Base-by-base conservation (phyloP, 1,140 invertebrate species). In the Scaptomyza pallida region DNA sequence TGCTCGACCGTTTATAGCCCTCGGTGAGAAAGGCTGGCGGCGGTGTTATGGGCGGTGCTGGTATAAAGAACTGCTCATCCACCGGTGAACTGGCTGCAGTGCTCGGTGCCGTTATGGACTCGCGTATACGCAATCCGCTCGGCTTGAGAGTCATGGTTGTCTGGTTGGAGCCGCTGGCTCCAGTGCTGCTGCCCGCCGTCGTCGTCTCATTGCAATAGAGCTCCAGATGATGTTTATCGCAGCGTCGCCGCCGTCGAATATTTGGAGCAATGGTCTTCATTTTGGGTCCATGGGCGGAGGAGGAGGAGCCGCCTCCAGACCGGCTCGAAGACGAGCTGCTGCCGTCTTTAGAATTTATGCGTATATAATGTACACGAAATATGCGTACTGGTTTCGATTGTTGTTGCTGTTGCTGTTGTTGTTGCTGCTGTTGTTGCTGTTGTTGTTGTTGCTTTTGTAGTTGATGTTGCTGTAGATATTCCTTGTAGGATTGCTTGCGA, bases 201-300 rank as follows among this genome's bases (percentile, higher is more conserved):
- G 26, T 30, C 6, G 26, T 70, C 54, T 89, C 88, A 86, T 92
- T 72, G 93, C 89, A 89, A 62, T 94, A 93, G 21, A 94, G 82
- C 54, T 93, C 91, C 51, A 92, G 90, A 55, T 93, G 92, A 80
- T 94, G 93, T 72, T 94, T 94, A 56, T 94, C 94, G 83, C 93
- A 94, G 23, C 93, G 92, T 26, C 93, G 91, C 21, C 93, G 92
- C 35, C 94, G 91, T 8, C 93, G 93, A 65, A 94, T 93, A 69
- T 94, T 92, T 26, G 95, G 94, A 5, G 94, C 93, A 73, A 95
- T 93, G 5, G 94, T 95, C 88, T 95, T 95, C 83, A 95, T 93
- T 69, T 93, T 91, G 70, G 56, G 23, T 67, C 74, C 82, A 83
- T 86, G 64, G 40, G 64, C 16, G 12, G 12, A 8, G 13, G 48